phyloP scores from a whole-genome alignment of 2,113 vertebrate species.

The Triplophysa rosa region DNA sequence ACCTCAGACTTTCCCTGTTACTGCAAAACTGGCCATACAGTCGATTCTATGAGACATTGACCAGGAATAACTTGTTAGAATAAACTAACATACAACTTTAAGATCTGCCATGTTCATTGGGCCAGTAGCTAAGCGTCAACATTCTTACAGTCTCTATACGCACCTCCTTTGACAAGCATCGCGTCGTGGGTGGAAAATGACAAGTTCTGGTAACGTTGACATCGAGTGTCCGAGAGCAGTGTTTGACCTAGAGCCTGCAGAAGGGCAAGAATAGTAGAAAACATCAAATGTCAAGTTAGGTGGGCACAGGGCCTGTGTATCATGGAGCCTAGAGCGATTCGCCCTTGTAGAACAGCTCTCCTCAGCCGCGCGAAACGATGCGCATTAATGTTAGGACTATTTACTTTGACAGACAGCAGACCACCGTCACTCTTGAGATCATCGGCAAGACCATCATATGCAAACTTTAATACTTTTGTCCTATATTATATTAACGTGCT shows the following conservation, averaged over 20 bases:
- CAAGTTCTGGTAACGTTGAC: constrained; percentile 74
- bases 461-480: too few relatives aligned
- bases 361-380: constrained; percentile 62
- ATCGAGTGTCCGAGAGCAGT: constrained; percentile 70
- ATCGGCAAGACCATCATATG: too few relatives aligned
- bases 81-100: not conserved
- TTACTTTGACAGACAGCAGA: constrained; percentile 71
- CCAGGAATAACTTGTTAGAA: not conserved
- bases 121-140: not conserved
- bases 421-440: constrained; percentile 63
- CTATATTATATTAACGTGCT: too few relatives aligned
- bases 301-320: constrained; percentile 65
- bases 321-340: constrained; percentile 65
- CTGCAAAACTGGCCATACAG: not conserved
- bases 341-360: constrained; percentile 62
- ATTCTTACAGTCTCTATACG: constrained; percentile 25
- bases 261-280: constrained; percentile 67
- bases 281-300: constrained; percentile 69
- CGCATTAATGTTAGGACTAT: constrained; percentile 67
- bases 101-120: not conserved
- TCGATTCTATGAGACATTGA: not conserved
- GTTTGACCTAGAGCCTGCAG: constrained; percentile 64
- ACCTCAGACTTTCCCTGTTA: not conserved
- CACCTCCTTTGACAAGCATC: constrained; percentile 63
- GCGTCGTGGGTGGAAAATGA: constrained; percentile 60